Base-by-base conservation (phyloP, 1,140 invertebrate genomes). In the Luehdorfia chinensis region DNA sequence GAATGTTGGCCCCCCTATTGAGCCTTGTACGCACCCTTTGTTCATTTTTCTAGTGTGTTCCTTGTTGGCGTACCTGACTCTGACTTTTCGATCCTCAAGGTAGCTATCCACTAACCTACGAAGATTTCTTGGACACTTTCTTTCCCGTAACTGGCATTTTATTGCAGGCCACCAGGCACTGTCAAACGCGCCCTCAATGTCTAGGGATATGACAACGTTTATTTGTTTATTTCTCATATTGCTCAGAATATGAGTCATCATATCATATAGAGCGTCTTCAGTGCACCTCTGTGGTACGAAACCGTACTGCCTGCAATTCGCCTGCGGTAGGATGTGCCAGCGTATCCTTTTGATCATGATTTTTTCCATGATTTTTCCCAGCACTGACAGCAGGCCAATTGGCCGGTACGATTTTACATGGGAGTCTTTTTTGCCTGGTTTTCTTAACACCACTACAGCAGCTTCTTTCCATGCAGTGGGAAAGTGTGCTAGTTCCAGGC, bases 21-120 rank as follows among this genome's bases (percentile, higher is more conserved):
- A 39, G 1, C 49, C 47, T 21, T 50, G 47, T 2, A 50, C 37
- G n/a, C 36, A 50, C 0, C 47, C 47, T 15, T 43, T 50, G 16
- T 3, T 50, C n/a, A n/a, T n/a, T n/a, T n/a, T n/a, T n/a, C n/a
- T n/a, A n/a, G n/a, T n/a, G n/a, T n/a, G n/a, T n/a, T n/a, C n/a
- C n/a, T n/a, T n/a, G n/a, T 19, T 37, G 13, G 33, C 41, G 9
- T 46, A 51, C 4, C 32, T 14, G 1, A 51, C 4, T 3, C 1
- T 19, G 4, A 51, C 27, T 2, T 21, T 39, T 6, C 49, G 18
- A 9, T 51, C 12, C 1, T 7, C 1, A 1, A 51, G 16, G 16
- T 51, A 51, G 21, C 21, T 19, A 4, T 33, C 9, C 1, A 46
- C n/a, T 4, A 37, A 2, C 7, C 14, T 15, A 9, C 21, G 8